Base-by-base conservation (phyloP, 2,113 vertebrate species). In the Sphyrna mokarran region DNA sequence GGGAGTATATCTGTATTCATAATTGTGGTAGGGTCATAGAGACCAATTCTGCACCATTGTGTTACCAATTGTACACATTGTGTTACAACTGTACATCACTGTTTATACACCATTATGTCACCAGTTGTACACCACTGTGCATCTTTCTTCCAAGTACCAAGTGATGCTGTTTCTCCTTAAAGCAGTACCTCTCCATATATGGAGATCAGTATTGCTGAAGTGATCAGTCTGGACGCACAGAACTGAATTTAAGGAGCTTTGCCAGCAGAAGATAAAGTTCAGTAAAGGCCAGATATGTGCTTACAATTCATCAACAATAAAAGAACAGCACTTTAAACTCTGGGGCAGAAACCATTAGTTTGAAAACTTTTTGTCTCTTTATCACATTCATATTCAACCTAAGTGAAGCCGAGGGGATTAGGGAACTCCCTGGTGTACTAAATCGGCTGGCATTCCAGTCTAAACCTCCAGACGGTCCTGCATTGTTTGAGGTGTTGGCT, bases 1-100 rank as follows among this genome's bases (percentile, higher is more conserved):
- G 99, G 99, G 98, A 99, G 97, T 97, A 99, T 99, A 96, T 99
- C 99, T 95, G 99, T 99, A 16, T 99, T 99, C 99, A 99, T 99
- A 97, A 29, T 22, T 0, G 10, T 10, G 22, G 11, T 26, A 26
- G 29, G 86, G 26, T 29, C 11, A 33, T 48, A 40, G 4, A 54
- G 3, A 54, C 48, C 48, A 5, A 54, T 54, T 54, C 2, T 37
- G 43, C 37, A 33, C 29, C 3, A 22, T 18, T 8, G 16, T 83
- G 80, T 54, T 4, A 54, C 2, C 48, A 54, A 54, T 54, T 54
- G 48, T 54, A 40, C 14, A 40, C n/a, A 37, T 14, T 18, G 14
- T 83, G n/a, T 83, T 37, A 83, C 33, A 54, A 54, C 4, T 54
- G 48, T 54, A 40, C 14, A 18, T 83, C 80, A 83, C 33, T 48